Conservation (phyloP, 2,797 vertebrate species). For the Antrozous pallidus region DNA sequence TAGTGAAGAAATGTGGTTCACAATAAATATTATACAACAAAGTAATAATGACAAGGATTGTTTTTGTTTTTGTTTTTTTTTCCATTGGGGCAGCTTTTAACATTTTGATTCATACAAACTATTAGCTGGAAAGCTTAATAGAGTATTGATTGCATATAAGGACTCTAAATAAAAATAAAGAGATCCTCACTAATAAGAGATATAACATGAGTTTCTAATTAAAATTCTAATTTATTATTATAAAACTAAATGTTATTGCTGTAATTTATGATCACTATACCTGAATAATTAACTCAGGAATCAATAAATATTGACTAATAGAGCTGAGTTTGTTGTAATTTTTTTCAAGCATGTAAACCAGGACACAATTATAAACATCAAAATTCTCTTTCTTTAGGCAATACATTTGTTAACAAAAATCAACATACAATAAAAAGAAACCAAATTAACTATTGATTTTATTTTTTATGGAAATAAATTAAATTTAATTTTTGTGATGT, state of each 20-base stretch:
- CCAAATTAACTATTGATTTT: neutral
- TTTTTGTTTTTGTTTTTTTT: too few relatives aligned
- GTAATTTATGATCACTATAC: constrained; percentile 25
- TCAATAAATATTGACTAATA: neutral
- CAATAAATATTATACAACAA: constrained; percentile 62
- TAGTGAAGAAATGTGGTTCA: constrained; percentile 15
- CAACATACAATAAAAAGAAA: neutral
- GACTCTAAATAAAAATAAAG: constrained; percentile 61
- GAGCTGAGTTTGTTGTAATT: neutral
- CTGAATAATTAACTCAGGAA: constrained; percentile 41
- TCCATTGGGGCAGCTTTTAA: constrained; percentile 46
- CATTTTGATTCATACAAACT: constrained; percentile 64
- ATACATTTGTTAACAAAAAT: neutral
- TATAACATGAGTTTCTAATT: constrained; percentile 49
- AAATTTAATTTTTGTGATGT: neutral
- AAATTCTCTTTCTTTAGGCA: neutral
- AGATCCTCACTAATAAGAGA: constrained; percentile 43
- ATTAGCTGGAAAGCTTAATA: constrained; percentile 49
- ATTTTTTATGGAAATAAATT: neutral
- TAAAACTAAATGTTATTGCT: constrained; percentile 53
- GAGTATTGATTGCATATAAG: constrained; percentile 55
- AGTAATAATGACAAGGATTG: constrained; percentile 35
- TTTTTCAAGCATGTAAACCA: neutral
- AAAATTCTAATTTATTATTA: constrained; percentile 63
- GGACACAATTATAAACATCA: neutral